These are phyloP conservation scores for Luscinia megarhynchos DNA, from an alignment of 2,797 vertebrate species.

Conservation along the genomic window DNA sequence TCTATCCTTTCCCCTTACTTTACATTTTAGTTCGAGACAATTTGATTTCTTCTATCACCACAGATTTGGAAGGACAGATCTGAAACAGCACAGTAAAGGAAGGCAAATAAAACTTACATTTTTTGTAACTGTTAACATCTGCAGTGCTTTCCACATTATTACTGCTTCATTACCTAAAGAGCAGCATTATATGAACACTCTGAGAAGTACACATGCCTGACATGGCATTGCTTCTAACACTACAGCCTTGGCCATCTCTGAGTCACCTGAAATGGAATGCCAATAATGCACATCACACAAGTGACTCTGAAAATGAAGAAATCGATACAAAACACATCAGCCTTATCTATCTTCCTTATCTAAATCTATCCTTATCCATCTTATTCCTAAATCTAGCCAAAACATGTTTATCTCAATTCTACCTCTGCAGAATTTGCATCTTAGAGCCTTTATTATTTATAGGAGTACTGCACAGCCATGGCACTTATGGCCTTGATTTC, in stretches of 20 bases:
- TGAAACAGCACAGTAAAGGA: not conserved
- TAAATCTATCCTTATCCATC: not conserved
- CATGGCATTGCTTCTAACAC: not conserved
- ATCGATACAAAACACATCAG: not conserved
- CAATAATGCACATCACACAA: slow-evolving; percentile 7
- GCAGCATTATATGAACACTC: not conserved
- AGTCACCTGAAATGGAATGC: not conserved
- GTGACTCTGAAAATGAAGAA: not conserved
- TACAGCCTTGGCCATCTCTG: not conserved
- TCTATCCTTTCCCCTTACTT: not conserved
- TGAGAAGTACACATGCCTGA: not conserved
- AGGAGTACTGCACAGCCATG: not conserved
- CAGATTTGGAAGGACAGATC: not conserved
- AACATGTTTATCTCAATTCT: not conserved
- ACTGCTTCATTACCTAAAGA: not conserved
- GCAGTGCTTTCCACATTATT: not conserved
- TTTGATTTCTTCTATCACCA: not conserved
- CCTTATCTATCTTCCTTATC: not conserved
- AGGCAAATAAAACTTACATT: not conserved
- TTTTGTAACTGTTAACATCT: not conserved
- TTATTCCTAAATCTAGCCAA: not conserved
- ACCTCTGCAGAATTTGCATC: not conserved
- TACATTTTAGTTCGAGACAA: not conserved
- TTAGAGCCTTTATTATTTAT: not conserved
- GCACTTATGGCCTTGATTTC: not conserved